These are phyloP conservation scores for Fistularia tabacaria DNA, from an alignment of 2,797 vertebrate species.

Conservation along the genomic window DNA sequence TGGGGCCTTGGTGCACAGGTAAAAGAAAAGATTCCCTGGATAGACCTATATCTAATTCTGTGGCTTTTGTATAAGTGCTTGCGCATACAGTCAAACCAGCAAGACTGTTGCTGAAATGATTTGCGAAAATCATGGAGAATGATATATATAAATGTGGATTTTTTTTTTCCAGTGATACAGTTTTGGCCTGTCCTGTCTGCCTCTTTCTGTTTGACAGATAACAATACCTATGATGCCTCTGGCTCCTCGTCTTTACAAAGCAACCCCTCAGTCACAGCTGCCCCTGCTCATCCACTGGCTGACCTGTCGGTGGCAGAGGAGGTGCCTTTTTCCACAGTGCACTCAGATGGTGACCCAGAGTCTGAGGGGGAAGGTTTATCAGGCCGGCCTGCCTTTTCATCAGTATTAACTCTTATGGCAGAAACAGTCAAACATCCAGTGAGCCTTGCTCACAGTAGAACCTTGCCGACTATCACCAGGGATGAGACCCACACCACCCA, in stretches of 20 bases:
- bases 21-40: slow-evolving; percentile 2
- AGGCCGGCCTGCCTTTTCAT: slow-evolving; percentile 71
- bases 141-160: no score
- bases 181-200: neutral
- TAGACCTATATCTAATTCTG: neutral
- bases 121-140: no score
- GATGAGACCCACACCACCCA: slow-evolving; percentile 76
- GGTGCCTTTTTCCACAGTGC: slow-evolving; percentile 71
- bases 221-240: slow-evolving; percentile 70
- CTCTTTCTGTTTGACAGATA: slow-evolving; percentile 62
- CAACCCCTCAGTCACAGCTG: slow-evolving; percentile 67
- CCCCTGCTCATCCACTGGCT: slow-evolving; percentile 70
- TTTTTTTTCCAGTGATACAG: no score
- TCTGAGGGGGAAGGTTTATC: slow-evolving; percentile 58
- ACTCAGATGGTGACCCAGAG: slow-evolving; percentile 52
- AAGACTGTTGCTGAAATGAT: no score
- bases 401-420: slow-evolving; percentile 70
- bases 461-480: slow-evolving; percentile 73
- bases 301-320: slow-evolving; percentile 76
- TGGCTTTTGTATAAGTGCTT: no score
- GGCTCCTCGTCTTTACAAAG: slow-evolving; percentile 70
- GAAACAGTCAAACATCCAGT: slow-evolving; percentile 64
- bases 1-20: slow-evolving; percentile 3
- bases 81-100: no score
- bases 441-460: slow-evolving; percentile 71